Evolutionary conservation across 2,888 invertebrate genomes (phyloP), one percentile per base, ranked within the genome.

Genomic region (Micoletzkya japonica): DNA sequence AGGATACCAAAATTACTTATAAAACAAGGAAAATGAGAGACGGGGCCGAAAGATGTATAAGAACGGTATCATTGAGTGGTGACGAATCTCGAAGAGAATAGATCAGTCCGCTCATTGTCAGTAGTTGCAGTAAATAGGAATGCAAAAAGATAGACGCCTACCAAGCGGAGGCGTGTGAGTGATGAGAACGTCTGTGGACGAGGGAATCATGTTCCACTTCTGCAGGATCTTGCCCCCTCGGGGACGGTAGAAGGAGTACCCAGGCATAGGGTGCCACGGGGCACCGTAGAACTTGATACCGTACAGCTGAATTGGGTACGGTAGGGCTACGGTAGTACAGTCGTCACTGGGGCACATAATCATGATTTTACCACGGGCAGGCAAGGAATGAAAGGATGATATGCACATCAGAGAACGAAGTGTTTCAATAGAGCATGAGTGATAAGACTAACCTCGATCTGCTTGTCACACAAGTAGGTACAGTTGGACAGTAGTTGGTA

Each of bases 171-270:
- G 93, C 0, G 91, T 91, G 85, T 93, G 93, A 0, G 92, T 92
- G 63, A 93, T 88, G 24, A 93, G 88, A 71, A 93, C 89, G 86
- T 93, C 93, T 6, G 90, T 89, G 78, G 90, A 90, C 0, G 88
- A 86, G 0, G 93, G 93, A 75, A 93, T 93, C 81, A 88, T 86
- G 80, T 91, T 88, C 92, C 93, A 93, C 86, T 92, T 92, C 32
- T 90, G 89, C 57, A 93, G 87, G 82, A 92, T 91, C 32, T 89
- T 88, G 76, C 88, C 86, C 6, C 92, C 93, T 71, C 93, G 88
- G 0, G 77, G 72, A 14, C 82, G 77, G 64, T 77, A 84, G 77
- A 85, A 85, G 6, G 83, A 79, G 69, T 84, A 84, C 20, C 84
- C 84, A n/a, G 81, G 82, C 83, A 84, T 84, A 28, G 82, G 79